Evolutionary conservation across 1,140 invertebrate genomes (phyloP).

Genomic region (Lasioglossum albipes): DNA sequence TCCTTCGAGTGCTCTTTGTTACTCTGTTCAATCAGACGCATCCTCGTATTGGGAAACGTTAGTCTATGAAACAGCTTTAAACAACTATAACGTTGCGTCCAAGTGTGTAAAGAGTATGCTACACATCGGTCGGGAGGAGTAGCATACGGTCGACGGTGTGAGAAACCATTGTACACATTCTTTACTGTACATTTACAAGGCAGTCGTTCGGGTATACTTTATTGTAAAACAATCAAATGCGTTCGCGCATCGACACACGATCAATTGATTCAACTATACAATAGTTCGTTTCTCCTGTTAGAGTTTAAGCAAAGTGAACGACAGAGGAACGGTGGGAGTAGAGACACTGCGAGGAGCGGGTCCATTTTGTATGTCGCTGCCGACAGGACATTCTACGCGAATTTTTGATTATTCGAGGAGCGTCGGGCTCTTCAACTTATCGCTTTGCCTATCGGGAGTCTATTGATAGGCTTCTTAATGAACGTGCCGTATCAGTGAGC

Average conservation of each 20-base stretch:
- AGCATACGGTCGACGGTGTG: background rate
- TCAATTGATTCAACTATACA: background rate
- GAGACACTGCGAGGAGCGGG: background rate
- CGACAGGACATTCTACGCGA: background rate
- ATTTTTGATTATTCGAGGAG: background rate
- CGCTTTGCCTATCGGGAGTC: no score
- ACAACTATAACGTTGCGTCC: conserved; percentile 23
- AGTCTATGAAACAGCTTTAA: background rate
- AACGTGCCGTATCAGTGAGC: no score
- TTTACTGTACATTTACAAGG: background rate
- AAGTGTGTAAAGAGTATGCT: background rate
- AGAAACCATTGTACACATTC: background rate
- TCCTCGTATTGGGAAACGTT: background rate
- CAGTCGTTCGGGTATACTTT: background rate
- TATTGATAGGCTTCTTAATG: no score
- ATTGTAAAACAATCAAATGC: background rate
- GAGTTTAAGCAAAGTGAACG: background rate
- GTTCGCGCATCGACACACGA: background rate
- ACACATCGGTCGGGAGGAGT: background rate
- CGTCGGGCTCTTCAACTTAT: background rate
- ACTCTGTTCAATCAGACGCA: no score
- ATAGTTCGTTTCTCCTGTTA: background rate
- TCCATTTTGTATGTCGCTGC: background rate
- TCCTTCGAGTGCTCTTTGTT: no score
- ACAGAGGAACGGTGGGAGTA: background rate